Evolutionary conservation across 2,797 vertebrate species (phyloP), one percentile per base, ranked within the genome.

Genomic region (Mormyrops boulengeri): DNA sequence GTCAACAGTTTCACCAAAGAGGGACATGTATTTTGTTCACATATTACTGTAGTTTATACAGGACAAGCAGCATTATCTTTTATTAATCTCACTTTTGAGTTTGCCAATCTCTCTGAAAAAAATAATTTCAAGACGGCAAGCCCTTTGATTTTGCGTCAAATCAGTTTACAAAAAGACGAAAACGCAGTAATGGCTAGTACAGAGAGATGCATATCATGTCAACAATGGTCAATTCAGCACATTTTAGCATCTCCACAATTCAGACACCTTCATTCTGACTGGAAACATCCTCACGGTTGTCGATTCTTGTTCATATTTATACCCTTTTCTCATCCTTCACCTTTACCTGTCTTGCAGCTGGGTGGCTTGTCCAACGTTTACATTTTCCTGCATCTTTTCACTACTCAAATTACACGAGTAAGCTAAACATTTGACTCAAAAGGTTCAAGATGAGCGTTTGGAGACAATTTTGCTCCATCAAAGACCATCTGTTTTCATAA

Each of bases 41-140:
- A 55, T 38, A 34, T 89, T 89, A 9, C 9, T 90, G 22, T 82
- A 69, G 22, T 62, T 88, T 85, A 88, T 26, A 47, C 6, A 80
- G 5, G 47, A 84, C 14, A 38, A 49, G 30, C 47, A 57, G 52
- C 19, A 38, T 55, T 44, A 44, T 34, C 26, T 49, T 60, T 88
- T 82, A 26, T 87, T 22, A 62, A 47, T 82, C 77, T 82, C 6
- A 44, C 19, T 47, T 82, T 82, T 22, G 77, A 44, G 41, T 44
- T 82, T 22, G 38, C 19, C 6, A 2, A 44, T 82, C 19, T 44
- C 77, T 47, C 30, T 6, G 30, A 53, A 34, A 87, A 30, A 41
- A 34, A 57, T 26, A 0, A 26, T 77, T 30, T 9, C 47, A 87
- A 9, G 17, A 44, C 7, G 44, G 53, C 11, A 86, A 52, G 12